Base-by-base conservation (phyloP, 2,888 invertebrate species). In the Drosophila vallismaia region DNA sequence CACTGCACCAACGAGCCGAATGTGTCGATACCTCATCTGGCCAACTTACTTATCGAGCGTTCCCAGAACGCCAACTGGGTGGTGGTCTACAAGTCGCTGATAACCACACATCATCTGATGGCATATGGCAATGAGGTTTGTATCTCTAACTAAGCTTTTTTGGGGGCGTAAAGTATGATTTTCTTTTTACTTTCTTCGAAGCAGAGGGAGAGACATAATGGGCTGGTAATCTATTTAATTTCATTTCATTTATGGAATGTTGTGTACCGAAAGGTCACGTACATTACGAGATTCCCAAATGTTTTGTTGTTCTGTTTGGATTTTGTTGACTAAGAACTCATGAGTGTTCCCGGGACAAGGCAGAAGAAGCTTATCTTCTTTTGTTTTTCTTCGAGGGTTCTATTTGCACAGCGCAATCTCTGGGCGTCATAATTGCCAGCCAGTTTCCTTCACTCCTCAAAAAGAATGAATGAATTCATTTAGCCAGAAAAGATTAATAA, bases 1-100 rank as follows among this genome's bases (percentile, higher is more conserved):
- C 99, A 99, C 92, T 99, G 99, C 93, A 99, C 99, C 92, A 98
- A 99, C 93, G 99, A 99, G 93, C 99, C 99, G 74, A 99, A 99
- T 93, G 99, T 99, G 74, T 99, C 99, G 76, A 99, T 99, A 93
- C 99, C 99, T 89, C 98, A 99, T 92, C 94, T 99, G 93, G 99
- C 99, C 75, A 99, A 99, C 93, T 94, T 99, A 89, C 94, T 99
- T 90, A 97, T 99, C 90, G 99, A 99, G 93, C 94, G 99, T 89
- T 98, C 99, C 79, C 99, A 99, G 92, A 98, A 98, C 93, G 95
- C 97, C 85, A 98, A 97, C 92, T 99, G 99, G 99, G 97, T 99
- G 79, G 99, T 99, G 74, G 99, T 99, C 70, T 99, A 98, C 93
- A 99, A 99, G 93, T 95, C 99, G 55, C 95, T 99, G 81, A 97